Evolutionary conservation across 2,797 vertebrate species (phyloP).

Genomic region (Bryconaethiops microstoma): DNA sequence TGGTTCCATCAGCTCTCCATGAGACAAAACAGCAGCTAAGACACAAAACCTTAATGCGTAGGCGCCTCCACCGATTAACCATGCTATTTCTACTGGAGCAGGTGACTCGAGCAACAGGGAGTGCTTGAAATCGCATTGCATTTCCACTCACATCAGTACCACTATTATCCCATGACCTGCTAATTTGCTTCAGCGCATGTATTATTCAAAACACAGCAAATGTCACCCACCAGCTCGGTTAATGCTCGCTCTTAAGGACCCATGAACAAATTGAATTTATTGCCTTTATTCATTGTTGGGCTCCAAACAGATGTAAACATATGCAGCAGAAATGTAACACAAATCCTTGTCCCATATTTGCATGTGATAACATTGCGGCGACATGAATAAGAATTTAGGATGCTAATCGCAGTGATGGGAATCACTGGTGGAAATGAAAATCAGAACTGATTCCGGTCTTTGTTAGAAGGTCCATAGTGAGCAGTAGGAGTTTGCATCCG

Average conservation of each 20-base stretch:
- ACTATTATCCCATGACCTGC: constrained; percentile 39
- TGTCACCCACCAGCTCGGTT: constrained; percentile 9
- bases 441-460: constrained; percentile 34
- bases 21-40: constrained; percentile 30
- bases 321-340: background rate
- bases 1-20: constrained; percentile 16
- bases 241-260: constrained; percentile 23
- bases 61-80: constrained; percentile 17
- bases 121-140: constrained; percentile 18
- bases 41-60: constrained; percentile 31
- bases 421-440: constrained; percentile 11
- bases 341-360: background rate
- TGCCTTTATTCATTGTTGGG: constrained; percentile 8
- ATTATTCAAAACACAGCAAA: constrained; percentile 35
- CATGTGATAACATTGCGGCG: background rate
- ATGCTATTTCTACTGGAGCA: constrained; percentile 31
- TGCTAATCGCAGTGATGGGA: background rate
- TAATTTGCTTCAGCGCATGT: constrained; percentile 44
- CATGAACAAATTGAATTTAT: constrained; percentile 27
- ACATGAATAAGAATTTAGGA: background rate
- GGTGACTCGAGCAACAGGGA: constrained; percentile 21
- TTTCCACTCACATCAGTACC: constrained; percentile 29
- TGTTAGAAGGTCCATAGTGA: constrained; percentile 36
- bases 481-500: constrained; percentile 22
- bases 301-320: background rate